Evolutionary conservation across 1,140 invertebrate species (phyloP).

Genomic region (Coptotermes formosanus): DNA sequence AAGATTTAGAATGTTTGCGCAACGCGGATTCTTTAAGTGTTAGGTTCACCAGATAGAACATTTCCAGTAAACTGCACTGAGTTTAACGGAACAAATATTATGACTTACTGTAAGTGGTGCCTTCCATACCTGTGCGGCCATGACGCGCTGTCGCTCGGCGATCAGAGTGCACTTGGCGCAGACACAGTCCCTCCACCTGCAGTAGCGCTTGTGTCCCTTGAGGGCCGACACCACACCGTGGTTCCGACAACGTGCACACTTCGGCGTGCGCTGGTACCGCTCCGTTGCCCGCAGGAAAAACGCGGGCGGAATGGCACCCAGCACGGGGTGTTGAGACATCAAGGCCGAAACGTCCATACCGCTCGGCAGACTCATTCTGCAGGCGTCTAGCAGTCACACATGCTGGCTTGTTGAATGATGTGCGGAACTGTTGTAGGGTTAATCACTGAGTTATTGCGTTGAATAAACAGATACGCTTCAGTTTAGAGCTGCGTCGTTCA

Average conservation of each 20-base stretch:
- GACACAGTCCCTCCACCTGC: constrained; percentile 91
- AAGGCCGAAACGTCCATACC: constrained; percentile 78
- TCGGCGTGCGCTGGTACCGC: constrained; percentile 95
- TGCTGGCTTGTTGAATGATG: neutral
- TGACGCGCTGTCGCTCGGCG: constrained; percentile 96
- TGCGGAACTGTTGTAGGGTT: no score
- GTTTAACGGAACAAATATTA: no score
- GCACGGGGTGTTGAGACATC: constrained; percentile 79
- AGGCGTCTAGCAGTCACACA: neutral
- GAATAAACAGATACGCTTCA: no score
- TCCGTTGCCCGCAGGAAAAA: constrained; percentile 84
- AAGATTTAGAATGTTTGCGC: no score
- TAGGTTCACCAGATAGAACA: no score
- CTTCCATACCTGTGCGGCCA: constrained; percentile 78
- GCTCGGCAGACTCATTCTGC: constrained; percentile 69
- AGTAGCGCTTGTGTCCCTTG: constrained; percentile 97
- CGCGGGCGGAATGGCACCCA: constrained; percentile 72
- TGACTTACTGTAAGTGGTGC: no score
- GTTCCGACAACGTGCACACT: constrained; percentile 96
- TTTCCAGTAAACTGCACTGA: no score
- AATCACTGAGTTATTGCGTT: no score
- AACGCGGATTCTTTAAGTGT: no score
- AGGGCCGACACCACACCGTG: constrained; percentile 97
- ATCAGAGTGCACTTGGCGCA: constrained; percentile 99
- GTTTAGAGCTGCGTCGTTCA: no score